These are phyloP conservation scores for Sipha flava DNA, from an alignment of 1,140 invertebrate species.

Conservation along the genomic window DNA sequence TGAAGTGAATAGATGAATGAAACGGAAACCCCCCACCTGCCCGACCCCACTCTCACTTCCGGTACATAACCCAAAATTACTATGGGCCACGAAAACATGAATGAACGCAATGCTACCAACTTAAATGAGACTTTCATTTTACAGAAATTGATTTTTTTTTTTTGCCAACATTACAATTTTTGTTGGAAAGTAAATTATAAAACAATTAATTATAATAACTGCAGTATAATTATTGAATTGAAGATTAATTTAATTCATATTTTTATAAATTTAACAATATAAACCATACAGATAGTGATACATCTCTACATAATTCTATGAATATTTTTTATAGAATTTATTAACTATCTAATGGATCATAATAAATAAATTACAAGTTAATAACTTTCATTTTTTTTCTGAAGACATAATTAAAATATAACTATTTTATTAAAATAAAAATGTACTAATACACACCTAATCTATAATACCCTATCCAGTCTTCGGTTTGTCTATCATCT, in stretches of 20 bases:
- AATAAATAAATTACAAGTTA: too few species aligned
- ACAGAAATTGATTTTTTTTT: slow-evolving; percentile 17
- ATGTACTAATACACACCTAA: neutral
- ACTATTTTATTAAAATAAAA: neutral
- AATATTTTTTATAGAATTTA: too few species aligned
- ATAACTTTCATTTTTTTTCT: too few species aligned
- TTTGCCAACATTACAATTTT: slow-evolving; percentile 21
- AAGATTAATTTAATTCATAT: too few species aligned
- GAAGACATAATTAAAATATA: too few species aligned
- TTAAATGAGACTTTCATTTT: slow-evolving; percentile 15
- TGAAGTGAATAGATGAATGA: slow-evolving; percentile 33
- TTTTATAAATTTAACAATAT: too few species aligned
- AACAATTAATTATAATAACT: too few species aligned
- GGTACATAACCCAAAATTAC: slow-evolving; percentile 33
- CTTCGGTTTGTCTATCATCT: slow-evolving; percentile 6
- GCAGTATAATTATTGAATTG: too few species aligned
- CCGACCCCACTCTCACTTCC: slow-evolving; percentile 32
- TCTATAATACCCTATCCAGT: neutral
- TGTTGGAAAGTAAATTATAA: neutral
- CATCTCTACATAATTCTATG: too few species aligned
- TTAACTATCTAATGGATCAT: too few species aligned
- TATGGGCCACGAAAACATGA: slow-evolving; percentile 33
- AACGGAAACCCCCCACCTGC: slow-evolving; percentile 30
- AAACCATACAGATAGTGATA: too few species aligned
- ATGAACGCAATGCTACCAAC: slow-evolving; percentile 27